Evolutionary conservation across 1,140 invertebrate species (phyloP), one percentile per base, ranked within the genome.

Genomic region (Drosophila serrata): DNA sequence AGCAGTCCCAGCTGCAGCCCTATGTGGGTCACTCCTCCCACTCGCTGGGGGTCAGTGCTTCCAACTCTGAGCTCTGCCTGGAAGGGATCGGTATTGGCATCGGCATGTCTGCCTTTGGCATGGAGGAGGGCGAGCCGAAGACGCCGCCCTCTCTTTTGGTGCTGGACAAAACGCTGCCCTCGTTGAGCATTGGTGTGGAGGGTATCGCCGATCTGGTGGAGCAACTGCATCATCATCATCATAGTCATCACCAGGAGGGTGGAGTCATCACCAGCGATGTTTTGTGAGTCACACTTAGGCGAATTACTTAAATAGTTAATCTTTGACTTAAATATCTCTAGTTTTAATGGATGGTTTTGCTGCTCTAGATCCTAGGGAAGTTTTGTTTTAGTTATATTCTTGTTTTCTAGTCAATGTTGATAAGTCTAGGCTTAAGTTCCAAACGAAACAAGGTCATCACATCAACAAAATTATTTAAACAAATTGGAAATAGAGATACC

Each of bases 131-230:
- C 24, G 63, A 56, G 6, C 75, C 84, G 4, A 91, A 88, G 43
- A 69, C 84, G n/a, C 82, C 84, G 0, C 82, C 88, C 3, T 88
- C 88, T 1, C 56, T 91, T 27, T 60, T 91, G 35, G 90, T 91
- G 65, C 64, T 92, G 59, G 90, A 92, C n/a, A 91, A 90, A 31
- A 55, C 85, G 51, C 61, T 90, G 70, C 90, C 86, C 33, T 80
- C 90, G 17, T 31, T 91, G 19, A 91, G 85, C 49, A 90, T 91
- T 8, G 86, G 82, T 0, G 75, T 92, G 7, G 85, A 87, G 27
- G 86, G 81, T 5, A 88, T 91, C 8, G 76, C 72, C 12, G 88
- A 92, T 59, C 73, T 92, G 3, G 80, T 91, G 3, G 81, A 85
- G 60, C 84, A 84, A 24, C 76, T 84, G 53, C 84, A 88, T 65